A percentile compares a stretch with the other conserved stretches of the same genome.
phyloP scores from a whole-genome alignment of 2,797 vertebrate species.

The Onychomys torridus region DNA sequence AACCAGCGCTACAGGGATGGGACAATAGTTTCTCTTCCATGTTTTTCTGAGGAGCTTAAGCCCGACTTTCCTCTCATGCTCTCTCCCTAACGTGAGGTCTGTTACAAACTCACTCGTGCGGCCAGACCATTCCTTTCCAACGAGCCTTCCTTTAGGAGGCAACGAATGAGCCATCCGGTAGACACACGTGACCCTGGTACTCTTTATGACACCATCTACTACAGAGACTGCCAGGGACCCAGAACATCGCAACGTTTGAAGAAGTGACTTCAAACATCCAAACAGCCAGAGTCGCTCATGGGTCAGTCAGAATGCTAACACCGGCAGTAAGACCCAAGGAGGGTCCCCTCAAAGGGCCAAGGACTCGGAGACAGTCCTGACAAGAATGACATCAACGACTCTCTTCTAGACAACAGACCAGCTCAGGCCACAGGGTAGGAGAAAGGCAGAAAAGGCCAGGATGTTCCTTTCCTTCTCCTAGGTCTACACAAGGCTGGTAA shows the following conservation, averaged over 20 bases:
- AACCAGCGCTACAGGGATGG: background rate
- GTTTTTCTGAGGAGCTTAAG: background rate
- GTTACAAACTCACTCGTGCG: background rate
- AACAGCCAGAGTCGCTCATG: conserved; percentile 26
- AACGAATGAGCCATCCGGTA: background rate
- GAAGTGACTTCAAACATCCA: conserved; percentile 51
- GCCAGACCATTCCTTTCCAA: background rate
- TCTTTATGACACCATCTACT: conserved; percentile 9
- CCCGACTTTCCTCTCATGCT: background rate
- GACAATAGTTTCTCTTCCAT: conserved; percentile 18
- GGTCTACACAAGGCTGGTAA: conserved; percentile 4
- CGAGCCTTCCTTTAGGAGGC: conserved; percentile 16
- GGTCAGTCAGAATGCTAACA: conserved; percentile 47
- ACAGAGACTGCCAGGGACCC: background rate
- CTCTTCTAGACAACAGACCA: background rate
- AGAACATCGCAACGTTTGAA: conserved; percentile 27
- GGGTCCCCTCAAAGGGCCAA: background rate
- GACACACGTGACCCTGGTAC: background rate
- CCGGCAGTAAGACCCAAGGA: conserved; percentile 31
- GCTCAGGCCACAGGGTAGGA: background rate
- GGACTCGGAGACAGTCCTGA: conserved; percentile 22
- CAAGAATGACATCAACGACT: background rate
- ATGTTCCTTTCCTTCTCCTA: conserved; percentile 26
- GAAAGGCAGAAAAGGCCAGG: background rate
- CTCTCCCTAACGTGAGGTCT: background rate